These are phyloP conservation scores for Chionoecetes opilio DNA, from an alignment of 1,140 invertebrate species.

Conservation along the genomic window DNA sequence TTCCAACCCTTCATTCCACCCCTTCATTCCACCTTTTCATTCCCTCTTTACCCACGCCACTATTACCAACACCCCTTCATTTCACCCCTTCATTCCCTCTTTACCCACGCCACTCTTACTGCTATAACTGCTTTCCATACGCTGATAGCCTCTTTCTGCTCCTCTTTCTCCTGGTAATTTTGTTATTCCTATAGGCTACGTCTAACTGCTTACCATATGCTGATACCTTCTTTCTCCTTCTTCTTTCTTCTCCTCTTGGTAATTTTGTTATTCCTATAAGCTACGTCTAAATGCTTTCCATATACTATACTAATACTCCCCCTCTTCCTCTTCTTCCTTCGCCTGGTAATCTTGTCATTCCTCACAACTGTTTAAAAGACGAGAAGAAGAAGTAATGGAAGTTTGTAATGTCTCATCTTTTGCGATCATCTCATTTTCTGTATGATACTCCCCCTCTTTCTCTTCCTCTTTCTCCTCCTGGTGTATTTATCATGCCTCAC, in stretches of 20 bases:
- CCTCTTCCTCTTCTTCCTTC: background rate
- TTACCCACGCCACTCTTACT: background rate
- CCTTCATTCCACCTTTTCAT: background rate
- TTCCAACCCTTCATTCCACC: no score
- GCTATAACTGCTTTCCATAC: background rate
- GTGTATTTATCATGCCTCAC: background rate
- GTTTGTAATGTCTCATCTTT: background rate
- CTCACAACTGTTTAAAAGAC: background rate
- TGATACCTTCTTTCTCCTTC: background rate
- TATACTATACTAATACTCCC: no score
- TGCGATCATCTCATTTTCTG: background rate
- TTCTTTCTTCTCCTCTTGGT: background rate
- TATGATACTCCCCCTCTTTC: background rate
- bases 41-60: background rate
- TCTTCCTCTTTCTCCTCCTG: background rate
- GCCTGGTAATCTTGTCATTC: background rate
- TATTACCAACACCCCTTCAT: background rate
- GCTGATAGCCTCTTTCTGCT: background rate
- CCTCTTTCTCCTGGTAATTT: background rate
- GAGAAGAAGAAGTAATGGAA: background rate
- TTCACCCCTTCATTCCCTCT: no score
- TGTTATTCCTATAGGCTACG: no score
- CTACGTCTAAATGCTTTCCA: no score
- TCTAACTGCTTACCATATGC: background rate
- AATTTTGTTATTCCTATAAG: no score